Conservation (phyloP, 2,113 vertebrate species). For the Mesoclemmys tuberculata region DNA sequence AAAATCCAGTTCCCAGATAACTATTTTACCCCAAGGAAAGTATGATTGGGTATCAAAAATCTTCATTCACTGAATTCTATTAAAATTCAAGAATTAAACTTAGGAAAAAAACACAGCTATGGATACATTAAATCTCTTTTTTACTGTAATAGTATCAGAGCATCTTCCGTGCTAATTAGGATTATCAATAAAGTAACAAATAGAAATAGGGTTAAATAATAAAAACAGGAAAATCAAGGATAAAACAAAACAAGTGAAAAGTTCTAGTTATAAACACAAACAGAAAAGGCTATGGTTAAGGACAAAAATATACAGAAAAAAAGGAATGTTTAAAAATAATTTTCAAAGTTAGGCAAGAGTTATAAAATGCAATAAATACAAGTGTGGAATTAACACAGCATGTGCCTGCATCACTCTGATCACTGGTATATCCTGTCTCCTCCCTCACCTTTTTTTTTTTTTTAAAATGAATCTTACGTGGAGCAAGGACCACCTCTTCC, state of each 20-base stretch:
- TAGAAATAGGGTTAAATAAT: not conserved
- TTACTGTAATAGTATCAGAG: not conserved
- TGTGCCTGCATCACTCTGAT: not conserved
- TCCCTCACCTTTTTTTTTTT: not conserved
- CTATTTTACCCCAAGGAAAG: conserved; percentile 29
- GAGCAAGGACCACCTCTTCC: not conserved
- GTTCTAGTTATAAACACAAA: not conserved
- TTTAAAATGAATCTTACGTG: not conserved
- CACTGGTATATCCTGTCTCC: not conserved
- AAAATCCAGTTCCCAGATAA: not conserved
- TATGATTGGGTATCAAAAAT: not conserved
- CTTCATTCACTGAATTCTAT: not conserved
- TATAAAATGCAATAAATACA: not conserved
- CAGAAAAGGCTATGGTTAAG: not conserved
- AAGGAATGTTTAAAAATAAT: not conserved
- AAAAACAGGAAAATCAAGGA: not conserved
- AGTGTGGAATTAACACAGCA: not conserved
- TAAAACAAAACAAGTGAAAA: not conserved
- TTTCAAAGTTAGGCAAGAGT: not conserved
- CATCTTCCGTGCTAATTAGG: not conserved
- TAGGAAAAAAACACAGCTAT: not conserved
- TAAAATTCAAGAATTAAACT: not conserved
- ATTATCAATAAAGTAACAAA: not conserved
- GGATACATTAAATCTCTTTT: not conserved
- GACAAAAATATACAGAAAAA: not conserved